A percentile compares a stretch with the other conserved stretches of the same genome.
Evolutionary conservation across 2,797 vertebrate genomes (phyloP).

Genomic region (Acestrorhynchus altus): DNA sequence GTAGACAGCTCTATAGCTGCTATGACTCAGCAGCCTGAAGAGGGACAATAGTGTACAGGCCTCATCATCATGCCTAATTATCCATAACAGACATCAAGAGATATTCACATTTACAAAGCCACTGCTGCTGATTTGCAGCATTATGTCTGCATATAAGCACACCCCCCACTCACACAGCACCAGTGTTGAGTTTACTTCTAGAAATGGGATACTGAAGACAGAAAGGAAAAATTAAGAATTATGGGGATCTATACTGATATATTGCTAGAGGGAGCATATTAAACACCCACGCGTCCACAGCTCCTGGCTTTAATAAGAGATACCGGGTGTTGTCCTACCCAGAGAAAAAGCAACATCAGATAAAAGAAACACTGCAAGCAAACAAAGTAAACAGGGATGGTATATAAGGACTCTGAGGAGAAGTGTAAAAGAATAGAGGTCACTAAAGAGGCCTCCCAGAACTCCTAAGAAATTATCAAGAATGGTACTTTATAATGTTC

Average conservation of each 20-base stretch:
- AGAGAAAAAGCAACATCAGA: background rate
- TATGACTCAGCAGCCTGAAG: slow-evolving; percentile 24
- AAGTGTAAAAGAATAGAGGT: background rate
- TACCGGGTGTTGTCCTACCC: background rate
- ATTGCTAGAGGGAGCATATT: background rate
- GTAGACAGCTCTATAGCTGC: slow-evolving; percentile 23
- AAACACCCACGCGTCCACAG: background rate
- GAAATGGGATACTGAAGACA: background rate
- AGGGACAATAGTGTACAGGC: background rate
- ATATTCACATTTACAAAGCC: slow-evolving; percentile 4
- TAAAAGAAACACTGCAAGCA: background rate
- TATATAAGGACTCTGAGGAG: background rate
- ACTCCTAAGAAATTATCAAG: background rate
- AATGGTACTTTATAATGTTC: background rate
- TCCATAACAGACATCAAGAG: slow-evolving; percentile 11
- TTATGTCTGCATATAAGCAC: slow-evolving; percentile 5
- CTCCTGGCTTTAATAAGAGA: background rate
- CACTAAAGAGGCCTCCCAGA: background rate
- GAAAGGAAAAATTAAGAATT: background rate
- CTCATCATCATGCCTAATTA: slow-evolving; percentile 16
- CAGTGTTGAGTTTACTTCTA: background rate
- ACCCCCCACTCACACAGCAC: background rate
- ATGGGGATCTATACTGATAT: background rate
- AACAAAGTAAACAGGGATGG: background rate
- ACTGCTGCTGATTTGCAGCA: slow-evolving; percentile 24